Percentiles rank a stretch among this genome's conserved stretches.
These are phyloP conservation scores for Tetragonula clypearis DNA, from an alignment of 1,140 invertebrate genomes.

Conservation along the genomic window DNA sequence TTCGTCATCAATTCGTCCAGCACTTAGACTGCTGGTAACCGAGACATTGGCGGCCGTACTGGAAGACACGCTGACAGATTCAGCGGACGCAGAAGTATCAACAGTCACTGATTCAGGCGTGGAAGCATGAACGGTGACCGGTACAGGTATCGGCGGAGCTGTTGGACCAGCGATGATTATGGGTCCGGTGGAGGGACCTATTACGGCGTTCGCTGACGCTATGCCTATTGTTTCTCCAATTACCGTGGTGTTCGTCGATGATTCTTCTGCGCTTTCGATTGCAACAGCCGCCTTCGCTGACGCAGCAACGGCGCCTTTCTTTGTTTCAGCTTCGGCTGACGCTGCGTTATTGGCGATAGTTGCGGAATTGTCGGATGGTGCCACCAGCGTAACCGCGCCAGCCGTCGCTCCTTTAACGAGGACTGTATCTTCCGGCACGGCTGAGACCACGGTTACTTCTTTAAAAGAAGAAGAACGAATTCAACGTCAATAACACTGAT, in stretches of 20 bases:
- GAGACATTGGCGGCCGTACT: not conserved
- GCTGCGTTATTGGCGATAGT: not conserved
- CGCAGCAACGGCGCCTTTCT: slow-evolving; percentile 16
- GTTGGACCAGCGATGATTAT: slow-evolving; percentile 31
- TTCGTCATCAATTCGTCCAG: not conserved
- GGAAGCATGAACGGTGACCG: not conserved
- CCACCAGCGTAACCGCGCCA: slow-evolving; percentile 34
- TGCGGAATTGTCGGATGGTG: slow-evolving; percentile 24
- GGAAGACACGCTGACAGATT: not conserved
- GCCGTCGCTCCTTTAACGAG: slow-evolving; percentile 29
- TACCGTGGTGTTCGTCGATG: slow-evolving; percentile 17
- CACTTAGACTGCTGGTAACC: too few species aligned
- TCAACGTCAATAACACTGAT: too few species aligned
- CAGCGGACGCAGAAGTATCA: not conserved
- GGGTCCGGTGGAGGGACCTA: slow-evolving; percentile 51
- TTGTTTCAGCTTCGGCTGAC: slow-evolving; percentile 21
- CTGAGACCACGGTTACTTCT: not conserved
- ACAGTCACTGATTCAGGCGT: not conserved
- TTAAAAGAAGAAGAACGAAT: not conserved
- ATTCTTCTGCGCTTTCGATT: slow-evolving; percentile 36
- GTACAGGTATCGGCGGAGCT: slow-evolving; percentile 14
- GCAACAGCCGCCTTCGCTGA: slow-evolving; percentile 28
- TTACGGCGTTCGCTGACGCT: slow-evolving; percentile 30
- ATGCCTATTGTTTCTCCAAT: slow-evolving; percentile 29
- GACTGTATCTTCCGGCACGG: slow-evolving; percentile 5